Evolutionary conservation across 2,113 vertebrate genomes (phyloP).

Genomic region (Phasianus colchicus): DNA sequence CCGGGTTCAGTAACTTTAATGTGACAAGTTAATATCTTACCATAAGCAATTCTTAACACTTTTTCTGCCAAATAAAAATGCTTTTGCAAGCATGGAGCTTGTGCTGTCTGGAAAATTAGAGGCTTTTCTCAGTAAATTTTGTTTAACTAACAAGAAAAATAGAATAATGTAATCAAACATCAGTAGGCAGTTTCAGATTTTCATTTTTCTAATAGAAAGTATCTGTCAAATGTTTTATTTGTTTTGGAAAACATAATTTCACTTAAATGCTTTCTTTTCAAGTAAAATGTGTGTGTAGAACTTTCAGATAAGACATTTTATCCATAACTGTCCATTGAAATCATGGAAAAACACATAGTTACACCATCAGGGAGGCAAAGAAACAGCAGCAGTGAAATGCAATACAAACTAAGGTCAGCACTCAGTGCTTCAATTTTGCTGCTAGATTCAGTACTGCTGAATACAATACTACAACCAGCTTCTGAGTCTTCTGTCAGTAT

Average conservation of each 20-base stretch:
- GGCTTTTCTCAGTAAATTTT: not conserved
- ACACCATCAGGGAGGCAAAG: not conserved
- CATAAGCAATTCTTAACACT: not conserved
- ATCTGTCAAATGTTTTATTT: accelerated
- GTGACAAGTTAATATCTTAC: not conserved
- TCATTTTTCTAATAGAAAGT: not conserved
- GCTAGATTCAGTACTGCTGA: not conserved
- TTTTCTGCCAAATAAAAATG: not conserved
- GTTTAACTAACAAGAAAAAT: not conserved
- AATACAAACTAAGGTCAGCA: not conserved
- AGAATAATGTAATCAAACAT: not conserved
- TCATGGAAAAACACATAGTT: not conserved
- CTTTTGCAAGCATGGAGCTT: not conserved
- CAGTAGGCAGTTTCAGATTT: not conserved
- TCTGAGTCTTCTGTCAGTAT: not conserved
- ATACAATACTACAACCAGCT: not conserved
- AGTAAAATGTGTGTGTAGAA: not conserved
- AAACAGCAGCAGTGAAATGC: not conserved
- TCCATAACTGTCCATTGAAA: not conserved
- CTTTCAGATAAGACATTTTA: not conserved
- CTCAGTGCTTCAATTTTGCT: not conserved
- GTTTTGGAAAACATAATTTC: not conserved
- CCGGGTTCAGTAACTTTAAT: not conserved
- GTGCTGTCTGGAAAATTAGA: not conserved
- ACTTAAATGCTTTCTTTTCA: not conserved